Evolutionary conservation across 1,140 invertebrate species (phyloP).

Genomic region (Meloidogyne chitwoodi): DNA sequence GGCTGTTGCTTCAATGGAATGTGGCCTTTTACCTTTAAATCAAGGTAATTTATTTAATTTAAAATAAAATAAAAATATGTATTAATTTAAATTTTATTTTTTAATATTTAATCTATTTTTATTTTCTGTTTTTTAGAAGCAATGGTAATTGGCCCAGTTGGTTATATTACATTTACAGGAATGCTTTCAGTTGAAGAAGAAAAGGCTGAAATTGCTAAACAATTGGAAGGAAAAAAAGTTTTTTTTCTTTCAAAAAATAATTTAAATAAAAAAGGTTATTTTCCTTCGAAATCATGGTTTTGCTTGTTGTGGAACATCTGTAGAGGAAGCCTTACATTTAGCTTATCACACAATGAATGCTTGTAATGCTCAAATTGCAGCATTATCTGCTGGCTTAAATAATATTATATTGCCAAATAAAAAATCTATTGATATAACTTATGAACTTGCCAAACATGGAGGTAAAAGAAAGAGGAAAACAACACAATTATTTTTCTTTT

Average conservation of each 20-base stretch:
- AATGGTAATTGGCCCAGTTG: conserved; percentile 61
- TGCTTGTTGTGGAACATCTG: conserved; percentile 85
- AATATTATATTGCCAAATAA: conserved; percentile 42
- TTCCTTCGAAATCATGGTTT: conserved; percentile 87
- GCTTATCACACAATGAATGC: conserved; percentile 77
- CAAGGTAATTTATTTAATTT: background rate
- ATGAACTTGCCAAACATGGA: conserved; percentile 40
- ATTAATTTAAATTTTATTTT: no score
- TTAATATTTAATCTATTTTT: no score
- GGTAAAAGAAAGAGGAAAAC: no score
- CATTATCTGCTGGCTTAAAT: conserved; percentile 39
- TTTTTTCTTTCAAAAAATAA: background rate
- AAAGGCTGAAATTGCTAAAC: conserved; percentile 60
- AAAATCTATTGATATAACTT: conserved; percentile 32
- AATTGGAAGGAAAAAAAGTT: conserved; percentile 59
- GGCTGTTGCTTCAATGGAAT: conserved; percentile 68
- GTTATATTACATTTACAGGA: conserved; percentile 55
- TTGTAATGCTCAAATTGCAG: conserved; percentile 73
- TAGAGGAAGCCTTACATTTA: conserved; percentile 91
- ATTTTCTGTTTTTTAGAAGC: conserved; percentile 62
- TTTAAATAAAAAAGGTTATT: conserved; percentile 68
- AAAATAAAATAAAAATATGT: no score
- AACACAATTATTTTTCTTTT: no score
- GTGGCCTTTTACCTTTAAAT: conserved; percentile 61
- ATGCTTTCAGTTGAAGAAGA: conserved; percentile 62